These are phyloP conservation scores for Parazoanthus atlanticus DNA, from an alignment of 92 coral and sea anemone genomes.

Conservation along the genomic window DNA sequence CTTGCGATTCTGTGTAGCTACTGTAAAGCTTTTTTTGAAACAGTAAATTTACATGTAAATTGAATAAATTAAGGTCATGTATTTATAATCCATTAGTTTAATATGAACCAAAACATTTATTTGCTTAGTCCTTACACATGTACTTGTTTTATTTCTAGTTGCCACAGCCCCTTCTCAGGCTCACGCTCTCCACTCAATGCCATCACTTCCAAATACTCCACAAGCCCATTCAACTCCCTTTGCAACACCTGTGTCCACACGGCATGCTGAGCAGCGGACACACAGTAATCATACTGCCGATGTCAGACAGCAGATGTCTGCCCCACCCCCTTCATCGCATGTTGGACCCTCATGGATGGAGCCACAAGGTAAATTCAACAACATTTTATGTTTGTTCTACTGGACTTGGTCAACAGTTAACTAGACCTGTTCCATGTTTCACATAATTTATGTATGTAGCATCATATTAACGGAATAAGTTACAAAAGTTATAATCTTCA, in stretches of 20 bases:
- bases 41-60: no score
- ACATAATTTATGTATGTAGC: no score
- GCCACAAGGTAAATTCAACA: slow-evolving; percentile 50
- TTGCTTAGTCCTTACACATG: background rate
- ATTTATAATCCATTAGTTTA: no score
- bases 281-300: slow-evolving; percentile 86
- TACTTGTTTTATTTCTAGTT: background rate
- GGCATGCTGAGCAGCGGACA: slow-evolving; percentile 71
- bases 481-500: no score
- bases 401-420: background rate
- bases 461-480: no score
- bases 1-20: no score
- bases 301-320: slow-evolving; percentile 74
- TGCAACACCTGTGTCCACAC: slow-evolving; percentile 35
- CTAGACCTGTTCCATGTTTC: no score
- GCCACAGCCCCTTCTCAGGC: slow-evolving; percentile 1
- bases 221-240: slow-evolving; percentile 48
- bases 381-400: background rate
- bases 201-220: slow-evolving; percentile 30
- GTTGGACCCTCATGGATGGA: slow-evolving; percentile 69
- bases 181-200: slow-evolving; percentile 1
- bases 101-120: background rate
- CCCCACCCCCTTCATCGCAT: slow-evolving; percentile 65
- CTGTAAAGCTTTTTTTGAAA: no score
- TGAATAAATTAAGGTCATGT: no score